Evolutionary conservation across 2,888 invertebrate species (phyloP), one percentile per base, ranked within the genome.

Genomic region (Celastrina argiolus): DNA sequence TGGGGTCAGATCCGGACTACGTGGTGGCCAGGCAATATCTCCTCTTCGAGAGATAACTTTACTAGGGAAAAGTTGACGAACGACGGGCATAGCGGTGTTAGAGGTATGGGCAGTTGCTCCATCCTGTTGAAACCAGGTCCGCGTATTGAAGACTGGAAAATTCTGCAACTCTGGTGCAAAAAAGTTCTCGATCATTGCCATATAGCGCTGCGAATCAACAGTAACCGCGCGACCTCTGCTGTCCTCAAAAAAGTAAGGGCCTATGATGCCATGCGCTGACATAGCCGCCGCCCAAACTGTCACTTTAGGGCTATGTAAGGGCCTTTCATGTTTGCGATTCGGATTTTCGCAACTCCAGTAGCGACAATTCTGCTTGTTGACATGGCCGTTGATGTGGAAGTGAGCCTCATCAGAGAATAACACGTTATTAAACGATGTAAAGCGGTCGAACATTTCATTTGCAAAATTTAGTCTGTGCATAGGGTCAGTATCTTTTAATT

Each of bases 11-110:
- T 69, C 70, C 18, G 71, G 67, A 56, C 70, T 71, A 42, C 73
- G 66, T 22, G 70, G 70, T 61, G 70, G 71, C 69, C 69, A 69
- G 41, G 67, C 64, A 56, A 70, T 70, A 59, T 72, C 67, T 34
- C 70, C 70, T 58, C 68, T 34, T 42, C 63, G 42, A 39, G 67
- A 68, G 42, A 69, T 68, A 36, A 68, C 56, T 28, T 66, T 70
- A 41, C 61, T 56, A 28, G 69, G 66, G 39, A 69, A 69, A 58
- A 67, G 66, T 41, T 69, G 34, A 63, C 28, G 31, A 12, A 64
- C 22, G 31, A 58, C 59, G 28, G 66, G 31, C 67, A 73, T 22
- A 22, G 69, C 66, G 26, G 36, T 67, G 63, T 70, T 71, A 10
- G 71, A 68, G 7, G 73, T 71, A 42, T 70, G 71, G 63, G 68